Conservation (phyloP, 2,888 invertebrate species). For the Caenorhabditis imperialis region DNA sequence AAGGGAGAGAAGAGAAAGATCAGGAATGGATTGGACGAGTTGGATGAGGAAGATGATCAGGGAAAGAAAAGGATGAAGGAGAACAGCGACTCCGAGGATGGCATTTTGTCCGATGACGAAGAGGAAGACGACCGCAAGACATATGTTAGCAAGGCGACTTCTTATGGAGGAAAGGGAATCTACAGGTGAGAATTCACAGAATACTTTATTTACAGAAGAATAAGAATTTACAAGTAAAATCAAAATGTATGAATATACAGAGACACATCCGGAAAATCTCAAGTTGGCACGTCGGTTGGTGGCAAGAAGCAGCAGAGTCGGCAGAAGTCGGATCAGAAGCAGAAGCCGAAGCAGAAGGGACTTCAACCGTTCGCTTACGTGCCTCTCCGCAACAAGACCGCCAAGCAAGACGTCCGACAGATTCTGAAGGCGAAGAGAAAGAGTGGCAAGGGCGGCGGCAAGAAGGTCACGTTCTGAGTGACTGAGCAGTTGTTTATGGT, state of each 20-base stretch:
- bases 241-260: conserved; percentile 16
- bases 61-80: conserved; percentile 55
- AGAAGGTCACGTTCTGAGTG: conserved; percentile 43
- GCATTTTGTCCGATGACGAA: conserved; percentile 51
- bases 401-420: conserved; percentile 60
- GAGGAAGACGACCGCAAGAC: conserved; percentile 42
- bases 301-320: conserved; percentile 18
- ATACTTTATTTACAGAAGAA: neutral
- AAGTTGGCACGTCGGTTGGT: conserved; percentile 38
- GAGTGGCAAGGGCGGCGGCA: conserved; percentile 57
- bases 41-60: conserved; percentile 57
- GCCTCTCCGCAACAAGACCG: conserved; percentile 63
- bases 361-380: conserved; percentile 72
- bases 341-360: conserved; percentile 55
- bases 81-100: conserved; percentile 61
- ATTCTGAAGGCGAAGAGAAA: conserved; percentile 63
- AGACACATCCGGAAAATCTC: conserved; percentile 48
- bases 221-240: neutral
- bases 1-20: conserved; percentile 50
- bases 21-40: conserved; percentile 49
- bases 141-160: conserved; percentile 28
- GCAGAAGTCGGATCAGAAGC: conserved; percentile 24
- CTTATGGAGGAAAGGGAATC: conserved; percentile 67
- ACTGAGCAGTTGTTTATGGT: conserved; percentile 9
- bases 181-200: conserved; percentile 44